Percentiles rank a stretch among this genome's conserved stretches.
phyloP scores from a whole-genome alignment of 2,797 vertebrate species.

The Nyctalus aviator region DNA sequence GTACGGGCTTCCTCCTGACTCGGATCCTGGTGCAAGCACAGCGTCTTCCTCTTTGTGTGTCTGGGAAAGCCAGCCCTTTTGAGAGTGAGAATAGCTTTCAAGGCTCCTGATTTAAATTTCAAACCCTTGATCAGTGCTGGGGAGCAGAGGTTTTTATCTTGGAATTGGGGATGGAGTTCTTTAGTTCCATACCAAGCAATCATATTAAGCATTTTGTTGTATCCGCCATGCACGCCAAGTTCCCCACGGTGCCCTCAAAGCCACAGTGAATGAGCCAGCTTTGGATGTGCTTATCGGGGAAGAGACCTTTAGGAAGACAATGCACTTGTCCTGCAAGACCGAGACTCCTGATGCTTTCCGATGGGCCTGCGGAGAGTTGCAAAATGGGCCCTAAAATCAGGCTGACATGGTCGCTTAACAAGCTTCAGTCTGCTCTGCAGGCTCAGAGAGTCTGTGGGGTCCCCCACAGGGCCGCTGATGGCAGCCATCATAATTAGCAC shows the following conservation, averaged over 20 bases:
- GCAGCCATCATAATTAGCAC: slow-evolving; percentile 90
- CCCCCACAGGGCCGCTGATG: slow-evolving; percentile 90
- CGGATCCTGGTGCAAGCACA: slow-evolving; percentile 82
- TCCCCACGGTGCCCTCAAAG: slow-evolving; percentile 90
- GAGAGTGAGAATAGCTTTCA: slow-evolving; percentile 87
- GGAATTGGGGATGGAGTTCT: slow-evolving; percentile 88
- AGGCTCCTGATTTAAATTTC: slow-evolving; percentile 90
- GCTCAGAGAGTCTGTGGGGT: slow-evolving; percentile 86
- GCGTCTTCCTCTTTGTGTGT: slow-evolving; percentile 87
- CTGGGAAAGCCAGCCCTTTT: slow-evolving; percentile 87
- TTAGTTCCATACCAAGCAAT: slow-evolving; percentile 88
- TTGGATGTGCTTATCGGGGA: slow-evolving; percentile 90
- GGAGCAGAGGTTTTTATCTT: slow-evolving; percentile 86
- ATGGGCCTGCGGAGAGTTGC: slow-evolving; percentile 89
- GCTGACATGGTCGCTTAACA: slow-evolving; percentile 91
- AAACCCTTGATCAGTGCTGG: slow-evolving; percentile 88
- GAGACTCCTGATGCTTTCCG: slow-evolving; percentile 89
- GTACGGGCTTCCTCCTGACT: slow-evolving; percentile 82
- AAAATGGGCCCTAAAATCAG: slow-evolving; percentile 91
- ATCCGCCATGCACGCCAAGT: slow-evolving; percentile 87
- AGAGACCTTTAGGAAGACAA: slow-evolving; percentile 92
- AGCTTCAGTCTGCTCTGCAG: slow-evolving; percentile 87
- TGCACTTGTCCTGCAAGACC: slow-evolving; percentile 87
- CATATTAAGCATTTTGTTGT: slow-evolving; percentile 91
- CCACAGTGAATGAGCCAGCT: slow-evolving; percentile 89